These are phyloP conservation scores for Homarus gammarus DNA, from an alignment of 2,888 invertebrate genomes.

Conservation along the genomic window DNA sequence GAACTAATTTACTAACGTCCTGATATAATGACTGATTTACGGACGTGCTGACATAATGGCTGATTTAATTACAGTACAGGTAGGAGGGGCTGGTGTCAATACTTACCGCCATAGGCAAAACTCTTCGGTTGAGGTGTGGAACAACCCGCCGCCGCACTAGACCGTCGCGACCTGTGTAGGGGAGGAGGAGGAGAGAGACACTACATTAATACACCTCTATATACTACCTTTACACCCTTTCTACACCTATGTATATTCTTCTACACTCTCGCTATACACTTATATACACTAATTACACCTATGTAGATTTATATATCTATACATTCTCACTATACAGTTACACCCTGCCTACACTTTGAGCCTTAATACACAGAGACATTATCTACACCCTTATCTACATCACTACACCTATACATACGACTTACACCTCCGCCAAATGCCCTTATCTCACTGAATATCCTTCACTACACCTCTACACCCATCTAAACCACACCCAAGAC, in stretches of 20 bases:
- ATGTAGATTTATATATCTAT: not conserved
- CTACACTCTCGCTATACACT: not conserved
- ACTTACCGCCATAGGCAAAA: conserved; percentile 87
- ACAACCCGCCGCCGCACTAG: conserved; percentile 80
- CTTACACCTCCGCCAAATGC: no score
- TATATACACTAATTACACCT: not conserved
- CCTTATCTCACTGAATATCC: no score
- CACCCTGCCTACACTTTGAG: no score
- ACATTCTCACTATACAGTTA: not conserved
- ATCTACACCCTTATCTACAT: no score
- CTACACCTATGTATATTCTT: not conserved
- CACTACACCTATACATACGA: no score
- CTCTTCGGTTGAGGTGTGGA: conserved; percentile 87
- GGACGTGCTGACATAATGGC: no score
- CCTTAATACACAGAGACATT: no score
- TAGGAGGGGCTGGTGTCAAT: not conserved
- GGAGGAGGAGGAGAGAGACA: not conserved
- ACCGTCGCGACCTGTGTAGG: conserved; percentile 71
- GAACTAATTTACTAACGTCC: no score
- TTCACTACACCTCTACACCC: no score
- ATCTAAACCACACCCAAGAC: no score
- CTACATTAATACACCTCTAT: not conserved
- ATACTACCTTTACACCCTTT: not conserved
- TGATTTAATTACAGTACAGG: no score
- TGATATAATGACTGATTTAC: no score